Percentiles rank a stretch among this genome's conserved stretches.
Conservation (phyloP, 2,888 invertebrate genomes). For the Cremastinae sp. region DNA sequence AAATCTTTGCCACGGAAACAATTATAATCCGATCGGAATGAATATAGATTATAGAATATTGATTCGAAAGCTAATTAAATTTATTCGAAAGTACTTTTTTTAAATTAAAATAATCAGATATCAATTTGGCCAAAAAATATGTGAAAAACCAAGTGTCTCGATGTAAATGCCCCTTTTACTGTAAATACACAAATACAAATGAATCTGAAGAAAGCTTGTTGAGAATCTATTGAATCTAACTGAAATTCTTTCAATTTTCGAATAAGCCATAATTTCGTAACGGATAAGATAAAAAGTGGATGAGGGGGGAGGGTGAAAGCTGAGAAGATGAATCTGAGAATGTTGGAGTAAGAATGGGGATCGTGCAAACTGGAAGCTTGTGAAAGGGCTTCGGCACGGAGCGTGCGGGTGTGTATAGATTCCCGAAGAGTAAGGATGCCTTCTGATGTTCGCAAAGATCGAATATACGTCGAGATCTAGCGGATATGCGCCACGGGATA, state of each 20-base stretch:
- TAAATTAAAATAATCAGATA: too few species aligned
- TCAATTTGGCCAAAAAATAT: too few species aligned
- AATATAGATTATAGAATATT: too few species aligned
- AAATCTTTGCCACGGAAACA: too few species aligned
- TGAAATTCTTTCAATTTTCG: neutral
- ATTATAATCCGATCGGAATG: too few species aligned
- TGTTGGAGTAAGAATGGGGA: neutral
- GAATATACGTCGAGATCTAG: conserved; percentile 52
- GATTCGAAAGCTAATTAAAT: too few species aligned
- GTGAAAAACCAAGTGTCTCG: too few species aligned
- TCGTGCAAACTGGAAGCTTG: neutral
- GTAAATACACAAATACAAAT: too few species aligned
- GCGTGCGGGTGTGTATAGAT: neutral
- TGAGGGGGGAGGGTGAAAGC: neutral
- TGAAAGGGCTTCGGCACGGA: neutral
- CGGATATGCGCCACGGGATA: conserved; percentile 50
- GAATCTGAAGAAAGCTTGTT: too few species aligned
- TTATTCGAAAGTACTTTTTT: too few species aligned
- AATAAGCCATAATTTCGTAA: neutral
- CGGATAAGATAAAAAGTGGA: neutral
- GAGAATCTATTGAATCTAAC: too few species aligned
- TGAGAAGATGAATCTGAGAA: neutral
- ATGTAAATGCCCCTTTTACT: too few species aligned
- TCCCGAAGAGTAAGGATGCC: conserved; percentile 16
- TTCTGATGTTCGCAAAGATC: conserved; percentile 34